Evolutionary conservation across 2,797 vertebrate genomes (phyloP), one percentile per base, ranked within the genome.

Genomic region (Nannoperca australis): DNA sequence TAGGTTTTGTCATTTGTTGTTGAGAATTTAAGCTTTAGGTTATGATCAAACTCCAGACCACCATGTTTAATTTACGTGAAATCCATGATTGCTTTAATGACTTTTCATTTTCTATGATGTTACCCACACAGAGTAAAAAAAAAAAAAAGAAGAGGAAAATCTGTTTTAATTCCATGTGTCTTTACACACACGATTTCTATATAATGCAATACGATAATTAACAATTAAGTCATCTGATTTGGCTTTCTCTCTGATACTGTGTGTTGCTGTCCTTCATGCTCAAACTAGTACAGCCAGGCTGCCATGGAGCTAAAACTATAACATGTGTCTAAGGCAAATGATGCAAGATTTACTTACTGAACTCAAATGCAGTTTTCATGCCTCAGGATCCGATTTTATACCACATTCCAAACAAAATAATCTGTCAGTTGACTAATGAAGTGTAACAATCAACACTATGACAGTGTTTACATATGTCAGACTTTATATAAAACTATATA

Each of bases 291-390:
- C 47, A 58, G 22, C 54, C 59, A 50, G 24, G 24, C 71, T 55
- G 71, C 42, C 55, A 36, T 3, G 11, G 17, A 24, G 9, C 50
- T 51, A 59, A 51, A 70, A 59, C 55, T 38, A 6, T 12, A 49
- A 54, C 58, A 58, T 36, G 15, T 69, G 62, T 78, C 44, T 70
- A 22, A 32, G 22, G 51, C 14, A 5, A 62, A 42, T 76, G 75
- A 81, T 77, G 75, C 65, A 79, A 76, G 11, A 47, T 54, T 42
- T 62, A 81, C 38, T 40, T 6, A 24, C n/a, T 65, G 22, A 72
- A 55, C 15, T 81, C 56, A 60, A 69, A 76, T 51, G 7, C 20
- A 69, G 34, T 78, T 76, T 51, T 56, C 24, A 66, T 55, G 71
- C 64, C 51, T 54, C 24, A 6, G 47, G 70, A 49, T 62, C 15